Conservation (phyloP, 2,888 invertebrate species). For the Agrilus cyanescens region DNA sequence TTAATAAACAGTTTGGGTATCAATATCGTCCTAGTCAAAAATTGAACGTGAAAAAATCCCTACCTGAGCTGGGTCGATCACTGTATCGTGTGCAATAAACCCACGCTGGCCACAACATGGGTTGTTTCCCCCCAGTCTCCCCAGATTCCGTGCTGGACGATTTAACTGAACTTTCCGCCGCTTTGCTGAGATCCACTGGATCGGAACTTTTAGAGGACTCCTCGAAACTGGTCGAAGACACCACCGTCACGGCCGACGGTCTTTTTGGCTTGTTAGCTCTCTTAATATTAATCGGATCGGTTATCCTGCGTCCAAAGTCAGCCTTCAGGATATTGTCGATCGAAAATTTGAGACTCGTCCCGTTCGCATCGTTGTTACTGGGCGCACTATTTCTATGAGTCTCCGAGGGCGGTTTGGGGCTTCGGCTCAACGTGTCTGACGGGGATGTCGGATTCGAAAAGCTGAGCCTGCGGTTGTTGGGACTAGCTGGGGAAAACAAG, state of each 20-base stretch:
- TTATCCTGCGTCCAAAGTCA: constrained; percentile 65
- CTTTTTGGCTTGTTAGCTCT: constrained; percentile 33
- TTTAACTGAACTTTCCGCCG: constrained; percentile 25
- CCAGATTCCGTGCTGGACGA: constrained; percentile 25
- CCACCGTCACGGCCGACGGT: constrained; percentile 12
- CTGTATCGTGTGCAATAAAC: constrained; percentile 96
- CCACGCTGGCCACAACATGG: constrained; percentile 84
- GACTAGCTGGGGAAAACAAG: constrained; percentile 20
- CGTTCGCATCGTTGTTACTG: constrained; percentile 26
- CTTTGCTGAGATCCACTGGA: constrained; percentile 34
- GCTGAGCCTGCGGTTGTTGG: constrained; percentile 17
- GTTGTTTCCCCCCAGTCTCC: constrained; percentile 25
- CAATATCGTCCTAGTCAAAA: too few species aligned
- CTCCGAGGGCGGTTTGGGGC: constrained; percentile 20
- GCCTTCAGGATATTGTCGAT: constrained; percentile 79
- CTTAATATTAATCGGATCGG: constrained; percentile 54
- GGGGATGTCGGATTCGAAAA: constrained; percentile 24
- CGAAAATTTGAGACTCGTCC: constrained; percentile 59
- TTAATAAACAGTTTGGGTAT: too few species aligned
- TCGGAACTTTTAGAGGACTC: constrained; percentile 21
- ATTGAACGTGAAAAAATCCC: too few species aligned
- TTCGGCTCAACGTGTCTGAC: constrained; percentile 16
- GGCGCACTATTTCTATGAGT: constrained; percentile 14
- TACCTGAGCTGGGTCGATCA: constrained; percentile 78
- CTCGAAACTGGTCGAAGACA: constrained; percentile 31